These are phyloP conservation scores for Tapirus terrestris DNA, from an alignment of 2,113 vertebrate species.

Conservation along the genomic window DNA sequence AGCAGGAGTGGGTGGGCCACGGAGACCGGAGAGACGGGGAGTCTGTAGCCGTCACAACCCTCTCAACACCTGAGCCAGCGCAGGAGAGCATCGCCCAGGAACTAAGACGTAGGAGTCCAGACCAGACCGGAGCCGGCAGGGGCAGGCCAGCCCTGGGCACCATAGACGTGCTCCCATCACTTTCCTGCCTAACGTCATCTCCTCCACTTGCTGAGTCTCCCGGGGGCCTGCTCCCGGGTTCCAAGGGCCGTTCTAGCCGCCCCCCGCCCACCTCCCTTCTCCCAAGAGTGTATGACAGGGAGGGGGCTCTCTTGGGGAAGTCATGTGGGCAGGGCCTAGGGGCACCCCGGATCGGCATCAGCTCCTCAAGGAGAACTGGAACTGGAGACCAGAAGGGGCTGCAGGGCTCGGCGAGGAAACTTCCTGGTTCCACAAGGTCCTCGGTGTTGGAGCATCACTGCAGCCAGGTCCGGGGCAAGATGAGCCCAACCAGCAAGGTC, in stretches of 20 bases:
- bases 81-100: rapidly evolving
- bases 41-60: too few species aligned
- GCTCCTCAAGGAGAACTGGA: neutral
- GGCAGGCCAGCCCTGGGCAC: neutral
- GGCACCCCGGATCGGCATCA: neutral
- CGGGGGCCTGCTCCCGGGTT: neutral
- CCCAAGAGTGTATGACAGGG: too few species aligned
- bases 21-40: neutral
- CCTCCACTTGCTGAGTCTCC: neutral
- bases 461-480: neutral
- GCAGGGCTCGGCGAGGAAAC: neutral
- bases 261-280: neutral
- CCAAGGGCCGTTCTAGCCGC: neutral
- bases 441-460: rapidly evolving
- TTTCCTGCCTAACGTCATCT: neutral
- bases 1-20: rapidly evolving
- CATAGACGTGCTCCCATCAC: neutral
- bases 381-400: too few species aligned
- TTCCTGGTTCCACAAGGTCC: neutral
- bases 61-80: neutral
- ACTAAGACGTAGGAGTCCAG: neutral
- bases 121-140: rapidly evolving
- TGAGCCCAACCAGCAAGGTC: neutral
- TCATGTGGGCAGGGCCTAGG: rapidly evolving
- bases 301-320: neutral